phyloP scores from a whole-genome alignment of 2,888 invertebrate genomes.

The Heliconius erato region DNA sequence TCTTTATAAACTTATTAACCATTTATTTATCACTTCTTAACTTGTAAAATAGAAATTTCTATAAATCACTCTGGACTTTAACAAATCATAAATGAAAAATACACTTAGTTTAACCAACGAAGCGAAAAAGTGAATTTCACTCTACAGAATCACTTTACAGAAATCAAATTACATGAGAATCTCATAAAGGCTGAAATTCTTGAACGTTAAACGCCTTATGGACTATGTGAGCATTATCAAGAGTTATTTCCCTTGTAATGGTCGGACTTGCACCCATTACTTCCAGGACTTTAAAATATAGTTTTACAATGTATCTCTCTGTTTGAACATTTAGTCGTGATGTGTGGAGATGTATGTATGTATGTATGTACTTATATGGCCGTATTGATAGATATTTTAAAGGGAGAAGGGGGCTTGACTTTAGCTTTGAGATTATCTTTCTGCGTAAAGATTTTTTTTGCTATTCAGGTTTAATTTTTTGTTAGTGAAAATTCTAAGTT shows the following conservation, averaged over 20 bases:
- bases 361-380: background rate
- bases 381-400: no score
- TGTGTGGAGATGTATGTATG: background rate
- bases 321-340: constrained; percentile 8
- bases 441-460: no score
- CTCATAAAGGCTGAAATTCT: constrained; percentile 20
- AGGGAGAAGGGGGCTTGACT: no score
- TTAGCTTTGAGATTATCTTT: no score
- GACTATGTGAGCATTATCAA: constrained; percentile 33
- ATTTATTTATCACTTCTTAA: no score
- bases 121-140: background rate
- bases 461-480: no score
- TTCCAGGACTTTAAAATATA: constrained; percentile 28
- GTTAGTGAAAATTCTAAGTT: no score
- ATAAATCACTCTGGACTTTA: no score
- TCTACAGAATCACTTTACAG: background rate
- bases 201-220: constrained; percentile 28
- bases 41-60: no score
- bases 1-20: no score
- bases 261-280: constrained; percentile 29
- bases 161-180: constrained; percentile 25
- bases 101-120: background rate
- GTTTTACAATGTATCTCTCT: constrained; percentile 26
- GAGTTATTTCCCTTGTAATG: constrained; percentile 35
- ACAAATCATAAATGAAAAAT: no score